Evolutionary conservation across 2,797 vertebrate genomes (phyloP), one percentile per base, ranked within the genome.

Genomic region (Diceros bicornis): DNA sequence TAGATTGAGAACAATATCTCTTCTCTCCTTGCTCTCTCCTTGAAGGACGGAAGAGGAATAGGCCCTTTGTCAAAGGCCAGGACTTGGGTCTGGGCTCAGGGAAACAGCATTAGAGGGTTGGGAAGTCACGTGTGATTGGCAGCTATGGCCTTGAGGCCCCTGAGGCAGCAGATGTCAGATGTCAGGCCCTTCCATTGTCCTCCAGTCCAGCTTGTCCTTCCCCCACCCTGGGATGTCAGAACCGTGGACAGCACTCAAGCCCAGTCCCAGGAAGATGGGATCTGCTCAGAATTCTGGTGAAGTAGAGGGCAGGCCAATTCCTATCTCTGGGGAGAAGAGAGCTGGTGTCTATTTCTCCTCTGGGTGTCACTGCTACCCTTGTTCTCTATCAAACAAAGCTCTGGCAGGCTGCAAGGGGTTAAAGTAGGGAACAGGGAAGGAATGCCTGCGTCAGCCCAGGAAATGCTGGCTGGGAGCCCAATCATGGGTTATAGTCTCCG

Each of bases 211-310:
- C 34, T 9, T 23, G 57, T 21, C 59, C 50, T 66, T 75, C 66
- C 25, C 50, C 23, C 2, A 18, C 5, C 41, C 77, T 50, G 8
- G 21, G 34, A 10, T 6, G 18, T 87, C 97, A 97, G 96, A 52
- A 97, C 95, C 95, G 93, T 61, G 96, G 96, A 97, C 95, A 97
- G 79, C 21, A 47, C 89, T n/a, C 34, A 50, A 9, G 14, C 7
- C 41, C 18, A 0, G 32, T 2, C 6, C 41, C 1, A 2, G 55
- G 47, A 68, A 55, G 66, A 11, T 2, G 52, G 55, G 50, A 11
- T 78, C 52, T 52, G 32, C 47, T 88, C 20, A n/a, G 57, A 74
- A 62, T 77, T 66, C 32, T 23, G n/a, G 34, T 0, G 0, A 7
- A 59, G 18, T 7, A 23, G 16, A 27, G 11, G 4, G 11, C 62